Base-by-base conservation (phyloP, 1,140 invertebrate species). In the Sitophilus oryzae region DNA sequence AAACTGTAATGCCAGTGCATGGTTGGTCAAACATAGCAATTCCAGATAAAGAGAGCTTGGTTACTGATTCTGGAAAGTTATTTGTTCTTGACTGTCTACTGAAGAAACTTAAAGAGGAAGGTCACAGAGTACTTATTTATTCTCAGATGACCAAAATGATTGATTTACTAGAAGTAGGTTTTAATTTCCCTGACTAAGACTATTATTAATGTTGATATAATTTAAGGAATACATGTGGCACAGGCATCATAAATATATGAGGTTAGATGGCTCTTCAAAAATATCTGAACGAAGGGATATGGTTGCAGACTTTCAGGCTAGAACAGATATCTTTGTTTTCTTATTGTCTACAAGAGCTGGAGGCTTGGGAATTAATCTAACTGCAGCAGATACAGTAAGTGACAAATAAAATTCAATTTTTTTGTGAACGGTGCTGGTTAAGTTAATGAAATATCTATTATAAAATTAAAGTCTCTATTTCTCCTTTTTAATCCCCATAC, bases 61-160 rank as follows among this genome's bases (percentile, higher is more conserved):
- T 95, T 2, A 91, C 88, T 5, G 91, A 95, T 68, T 89, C 90
- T n/a, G 92, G 92, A 1, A 98, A 98, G 73, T 76, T 98, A 20
- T 84, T 86, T 41, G 88, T 96, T 8, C 73, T 98, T 16, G 93
- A 98, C 67, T 81, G 80, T 18, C 74, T 98, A 36, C 71, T 98
- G 15, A 85, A 78, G 34, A 79, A 84, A 48, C 74, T 98, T 1
- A 93, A 96, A 64, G 82, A 85, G 51, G 82, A 87, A 59, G 91
- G 91, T 0, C 93, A 98, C 73, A 77, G 93, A 56, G 94, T 97
- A 0, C 77, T 98, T 5, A 92, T 98, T 63, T 98, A 96, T 72
- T 96, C 93, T 3, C 94, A 97, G 74, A 96, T 98, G 92, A 95
- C 91, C 0, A 88, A 91, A 70, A 95, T 96, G 91, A 91, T 98